Percentiles rank a stretch among this genome's conserved stretches.
Conservation (phyloP, 2,113 vertebrate species). For the Chitala chitala region DNA sequence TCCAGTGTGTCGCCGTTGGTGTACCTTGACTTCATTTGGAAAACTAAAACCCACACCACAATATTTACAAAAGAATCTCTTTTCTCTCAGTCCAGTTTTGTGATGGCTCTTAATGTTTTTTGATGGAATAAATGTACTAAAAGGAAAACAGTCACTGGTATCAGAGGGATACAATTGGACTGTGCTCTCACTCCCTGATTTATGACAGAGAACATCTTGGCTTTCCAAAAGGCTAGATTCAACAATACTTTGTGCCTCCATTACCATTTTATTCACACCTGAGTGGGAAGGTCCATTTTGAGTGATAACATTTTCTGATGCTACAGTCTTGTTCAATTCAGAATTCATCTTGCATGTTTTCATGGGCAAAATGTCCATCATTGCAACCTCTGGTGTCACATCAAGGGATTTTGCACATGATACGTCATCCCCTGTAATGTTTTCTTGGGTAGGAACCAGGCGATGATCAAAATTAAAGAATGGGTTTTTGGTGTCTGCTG, state of each 20-base stretch:
- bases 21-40: neutral
- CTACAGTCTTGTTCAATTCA: neutral
- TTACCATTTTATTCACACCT: neutral
- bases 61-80: constrained; percentile 13
- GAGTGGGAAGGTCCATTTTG: neutral
- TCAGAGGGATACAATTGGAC: neutral
- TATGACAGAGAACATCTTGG: neutral
- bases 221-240: neutral
- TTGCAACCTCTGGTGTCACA: too few species aligned
- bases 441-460: neutral
- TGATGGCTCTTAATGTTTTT: neutral
- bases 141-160: neutral
- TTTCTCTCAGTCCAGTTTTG: neutral
- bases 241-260: neutral
- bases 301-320: neutral
- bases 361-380: neutral
- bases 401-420: neutral
- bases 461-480: neutral
- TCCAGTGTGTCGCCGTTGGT: neutral
- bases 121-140: neutral
- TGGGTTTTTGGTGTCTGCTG: neutral
- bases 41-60: constrained; percentile 10
- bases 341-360: neutral
- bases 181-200: neutral
- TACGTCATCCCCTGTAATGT: neutral